phyloP scores from a whole-genome alignment of 2,888 invertebrate genomes.

The Colostygia pectinataria region DNA sequence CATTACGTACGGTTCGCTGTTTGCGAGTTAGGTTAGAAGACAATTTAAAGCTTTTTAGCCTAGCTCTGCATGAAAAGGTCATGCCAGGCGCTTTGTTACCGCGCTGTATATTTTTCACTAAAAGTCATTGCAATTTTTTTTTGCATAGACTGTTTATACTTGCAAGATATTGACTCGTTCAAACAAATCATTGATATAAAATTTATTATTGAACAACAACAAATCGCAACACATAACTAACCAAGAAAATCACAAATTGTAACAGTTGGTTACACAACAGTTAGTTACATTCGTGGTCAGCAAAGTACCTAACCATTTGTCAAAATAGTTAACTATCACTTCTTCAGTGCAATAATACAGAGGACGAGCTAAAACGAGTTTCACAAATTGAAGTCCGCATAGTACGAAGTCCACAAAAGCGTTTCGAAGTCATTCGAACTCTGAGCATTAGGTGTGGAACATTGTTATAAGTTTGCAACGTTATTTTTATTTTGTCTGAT shows the following conservation, averaged over 20 bases:
- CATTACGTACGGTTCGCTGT: slow-evolving; percentile 11
- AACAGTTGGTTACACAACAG: no score
- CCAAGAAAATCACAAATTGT: no score
- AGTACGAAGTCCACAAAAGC: slow-evolving; percentile 30
- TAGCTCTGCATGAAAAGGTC: neutral
- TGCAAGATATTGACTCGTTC: no score
- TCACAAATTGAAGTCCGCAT: slow-evolving; percentile 46
- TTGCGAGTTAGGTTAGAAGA: slow-evolving; percentile 11
- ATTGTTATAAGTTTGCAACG: slow-evolving; percentile 30
- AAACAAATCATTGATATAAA: no score
- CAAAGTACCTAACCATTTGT: no score
- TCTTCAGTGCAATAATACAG: slow-evolving; percentile 25
- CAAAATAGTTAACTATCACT: neutral
- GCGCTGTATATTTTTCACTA: no score
- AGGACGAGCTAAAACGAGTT: slow-evolving; percentile 45
- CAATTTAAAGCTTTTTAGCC: slow-evolving; percentile 14
- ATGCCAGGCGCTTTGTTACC: neutral
- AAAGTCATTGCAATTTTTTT: no score
- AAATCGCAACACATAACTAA: no score
- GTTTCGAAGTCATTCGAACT: slow-evolving; percentile 54
- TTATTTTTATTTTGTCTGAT: slow-evolving; percentile 23
- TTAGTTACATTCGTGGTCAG: no score
- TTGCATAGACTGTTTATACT: no score
- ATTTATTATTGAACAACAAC: no score
- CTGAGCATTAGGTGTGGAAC: slow-evolving; percentile 37